Evolutionary conservation across 2,797 vertebrate genomes (phyloP).

Genomic region (Bradypodion ventrale): DNA sequence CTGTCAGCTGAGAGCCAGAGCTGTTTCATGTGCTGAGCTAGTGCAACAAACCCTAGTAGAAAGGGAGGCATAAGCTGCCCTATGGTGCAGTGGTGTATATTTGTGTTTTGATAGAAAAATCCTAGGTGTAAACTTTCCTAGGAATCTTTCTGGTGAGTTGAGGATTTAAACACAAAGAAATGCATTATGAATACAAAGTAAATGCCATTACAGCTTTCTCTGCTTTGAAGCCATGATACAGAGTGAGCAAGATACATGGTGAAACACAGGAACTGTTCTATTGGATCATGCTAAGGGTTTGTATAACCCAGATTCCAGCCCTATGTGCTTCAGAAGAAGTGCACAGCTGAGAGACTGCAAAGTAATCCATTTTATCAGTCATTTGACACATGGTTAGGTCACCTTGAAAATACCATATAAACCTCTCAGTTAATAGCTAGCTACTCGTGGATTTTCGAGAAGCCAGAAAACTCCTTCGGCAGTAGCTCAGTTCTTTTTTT

Average conservation of each 20-base stretch:
- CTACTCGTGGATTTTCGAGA: background rate
- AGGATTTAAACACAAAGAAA: background rate
- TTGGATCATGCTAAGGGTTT: background rate
- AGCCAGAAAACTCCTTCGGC: background rate
- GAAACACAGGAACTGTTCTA: background rate
- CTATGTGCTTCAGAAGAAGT: slow-evolving; percentile 4
- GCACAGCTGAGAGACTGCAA: background rate
- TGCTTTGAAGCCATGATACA: background rate
- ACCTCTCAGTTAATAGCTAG: background rate
- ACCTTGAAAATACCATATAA: slow-evolving; percentile 5
- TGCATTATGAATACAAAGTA: background rate
- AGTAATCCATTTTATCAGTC: slow-evolving; percentile 13
- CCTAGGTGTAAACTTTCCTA: slow-evolving; percentile 36
- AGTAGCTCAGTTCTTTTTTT: background rate
- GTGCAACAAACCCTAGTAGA: background rate
- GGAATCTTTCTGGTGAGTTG: background rate
- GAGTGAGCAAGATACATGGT: background rate
- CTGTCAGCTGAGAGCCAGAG: background rate
- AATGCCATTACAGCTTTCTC: background rate
- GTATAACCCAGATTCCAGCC: background rate
- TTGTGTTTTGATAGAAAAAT: background rate
- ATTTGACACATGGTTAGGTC: background rate
- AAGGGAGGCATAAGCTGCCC: background rate
- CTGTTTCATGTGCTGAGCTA: slow-evolving; percentile 4
- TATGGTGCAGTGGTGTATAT: background rate